Base-by-base conservation (phyloP, 1,140 invertebrate genomes). In the Drosophila willistoni region DNA sequence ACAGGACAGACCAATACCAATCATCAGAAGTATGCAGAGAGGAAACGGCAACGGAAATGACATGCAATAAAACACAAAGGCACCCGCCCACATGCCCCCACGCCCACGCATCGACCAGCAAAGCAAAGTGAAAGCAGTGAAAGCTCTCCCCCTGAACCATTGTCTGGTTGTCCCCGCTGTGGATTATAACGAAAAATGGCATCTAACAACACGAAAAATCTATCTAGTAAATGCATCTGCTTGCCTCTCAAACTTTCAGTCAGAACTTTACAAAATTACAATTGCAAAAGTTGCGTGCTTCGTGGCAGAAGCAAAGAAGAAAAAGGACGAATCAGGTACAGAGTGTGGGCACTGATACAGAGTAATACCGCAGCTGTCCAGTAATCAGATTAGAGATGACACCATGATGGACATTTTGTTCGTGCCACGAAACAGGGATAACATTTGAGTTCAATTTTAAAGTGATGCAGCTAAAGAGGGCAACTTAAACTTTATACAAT, bases 31-130 rank as follows among this genome's bases (percentile, higher is more conserved):
- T 78, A 82, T 80, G 80, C 84, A 68, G 69, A 68, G 68, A 57
- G 77, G 64, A 73, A 73, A 69, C 64, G 76, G 90, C 89, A 82
- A 76, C 90, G 90, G 90, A 91, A 91, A 91, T 91, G 90, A 79
- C 90, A 90, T 87, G 90, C 79, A 91, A 91, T 91, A 91, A 91
- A 91, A 90, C 90, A 91, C 90, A 87, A 91, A 91, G 83, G 76
- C 75, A 63, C 60, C 44, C 17, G 36, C 36, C 36, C 36, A 39
- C 12, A 12, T 36, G 34, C 34, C 9, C 34, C 10, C 34, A 36
- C 34, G 9, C 34, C 34, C 34, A 82, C 79, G 73, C 68, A 79
- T 71, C 19, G 68, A 51, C 62, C 22, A 64, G 44, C 29, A 47
- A 77, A 69, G 54, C 51, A 77, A 51, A 51, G 66, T 70, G 72